Percentiles rank a stretch among this genome's conserved stretches.
Conservation (phyloP, 2,113 vertebrate species). For the Percina caprodes region DNA sequence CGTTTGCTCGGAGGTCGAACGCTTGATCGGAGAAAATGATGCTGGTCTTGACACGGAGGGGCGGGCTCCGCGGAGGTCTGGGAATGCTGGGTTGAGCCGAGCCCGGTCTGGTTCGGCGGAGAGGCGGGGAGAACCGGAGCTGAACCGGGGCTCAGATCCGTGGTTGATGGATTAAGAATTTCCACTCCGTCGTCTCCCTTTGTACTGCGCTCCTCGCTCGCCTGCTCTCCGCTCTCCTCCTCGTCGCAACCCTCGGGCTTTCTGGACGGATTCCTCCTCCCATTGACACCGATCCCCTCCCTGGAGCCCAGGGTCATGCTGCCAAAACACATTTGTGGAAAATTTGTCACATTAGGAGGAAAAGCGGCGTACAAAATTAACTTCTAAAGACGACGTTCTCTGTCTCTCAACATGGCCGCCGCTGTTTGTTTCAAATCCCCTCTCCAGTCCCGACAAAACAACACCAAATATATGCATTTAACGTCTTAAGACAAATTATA, state of each 20-base stretch:
- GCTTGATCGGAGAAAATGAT: slow-evolving; percentile 98
- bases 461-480: slow-evolving; percentile 81
- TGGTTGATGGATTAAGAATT: slow-evolving; percentile 84
- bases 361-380: slow-evolving; percentile 77
- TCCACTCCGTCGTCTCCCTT: slow-evolving; percentile 90
- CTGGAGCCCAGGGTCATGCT: slow-evolving; percentile 98
- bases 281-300: slow-evolving; percentile 90
- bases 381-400: slow-evolving; percentile 84
- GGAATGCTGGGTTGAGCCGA: slow-evolving; percentile 67
- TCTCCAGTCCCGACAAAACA: slow-evolving; percentile 93
- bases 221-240: slow-evolving; percentile 92
- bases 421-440: slow-evolving; percentile 99
- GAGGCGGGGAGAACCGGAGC: slow-evolving; percentile 78
- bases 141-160: slow-evolving; percentile 77
- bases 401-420: slow-evolving; percentile 99
- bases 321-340: slow-evolving; percentile 73
- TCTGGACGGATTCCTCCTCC: slow-evolving; percentile 91
- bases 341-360: slow-evolving; percentile 60
- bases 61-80: slow-evolving; percentile 77
- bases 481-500: slow-evolving; percentile 50
- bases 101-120: slow-evolving; percentile 73
- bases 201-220: slow-evolving; percentile 91
- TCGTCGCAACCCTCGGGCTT: slow-evolving; percentile 87
- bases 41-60: slow-evolving; percentile 93
- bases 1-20: slow-evolving; percentile 98